Evolutionary conservation across 2,113 vertebrate genomes (phyloP), one percentile per base, ranked within the genome.

Genomic region (Microtus ochrogaster): DNA sequence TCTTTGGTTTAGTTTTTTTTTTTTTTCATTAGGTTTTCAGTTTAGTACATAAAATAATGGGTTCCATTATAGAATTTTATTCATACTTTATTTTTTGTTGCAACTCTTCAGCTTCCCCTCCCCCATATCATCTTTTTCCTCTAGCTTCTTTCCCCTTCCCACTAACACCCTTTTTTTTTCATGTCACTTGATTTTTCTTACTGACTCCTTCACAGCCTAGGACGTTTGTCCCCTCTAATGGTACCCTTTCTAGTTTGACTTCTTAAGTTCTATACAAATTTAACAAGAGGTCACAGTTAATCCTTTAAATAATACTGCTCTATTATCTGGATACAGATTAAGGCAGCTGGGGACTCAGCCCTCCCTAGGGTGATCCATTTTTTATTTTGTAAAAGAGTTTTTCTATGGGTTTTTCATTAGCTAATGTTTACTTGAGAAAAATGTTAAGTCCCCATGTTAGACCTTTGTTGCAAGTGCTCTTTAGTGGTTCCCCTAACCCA

Each of bases 291-390:
- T 89, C 61, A 97, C 17, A 86, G 52, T 66, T 95, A 86, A 85
- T 95, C 19, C 79, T 92, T 68, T 74, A 92, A 86, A 89, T 73
- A 86, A 96, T 89, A 91, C 44, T 16, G 92, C 44, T 55, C n/a
- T 16, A 68, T 88, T 94, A 92, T 72, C 41, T 92, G 58, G 21
- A 66, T 89, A n/a, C 41, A 94, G 89, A 97, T 84, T 55, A 81
- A 85, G 84, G 61, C n/a, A 73, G 19, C 70, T 28, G 49, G 58
- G 70, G 49, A 41, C 49, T 55, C 26, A 30, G 49, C 8, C 68
- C 49, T 88, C 36, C 47, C 85, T 22, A 55, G 68, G 68, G 85
- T 17, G 30, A 49, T 36, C 63, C 19, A 86, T 86, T 85, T 68
- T 41, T 86, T 47, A 86, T 36, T 86, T 86, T 86, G 83, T 74